Conservation (phyloP, 1,140 invertebrate species). For the Panagrolaimus sp. region DNA sequence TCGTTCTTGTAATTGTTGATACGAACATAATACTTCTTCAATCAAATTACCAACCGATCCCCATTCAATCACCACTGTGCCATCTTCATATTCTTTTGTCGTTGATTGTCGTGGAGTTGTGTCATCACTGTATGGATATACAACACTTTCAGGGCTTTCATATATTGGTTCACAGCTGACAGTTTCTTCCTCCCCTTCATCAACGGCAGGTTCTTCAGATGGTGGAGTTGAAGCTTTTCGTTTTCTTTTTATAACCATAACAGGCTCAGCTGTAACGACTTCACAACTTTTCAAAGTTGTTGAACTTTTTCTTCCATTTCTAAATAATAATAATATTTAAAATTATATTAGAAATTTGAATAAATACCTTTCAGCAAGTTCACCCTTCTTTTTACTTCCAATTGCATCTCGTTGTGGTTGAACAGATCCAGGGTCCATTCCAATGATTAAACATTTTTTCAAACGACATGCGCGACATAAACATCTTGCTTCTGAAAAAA, state of each 20-base stretch:
- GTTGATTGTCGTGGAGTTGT: background rate
- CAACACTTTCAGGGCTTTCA: no score
- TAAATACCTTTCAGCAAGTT: no score
- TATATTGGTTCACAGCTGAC: no score
- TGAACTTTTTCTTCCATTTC: no score
- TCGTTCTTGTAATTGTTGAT: slow-evolving; percentile 20
- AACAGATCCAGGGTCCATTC: slow-evolving; percentile 64
- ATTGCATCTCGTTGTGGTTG: slow-evolving; percentile 27
- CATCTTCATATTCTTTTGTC: background rate
- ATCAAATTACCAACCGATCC: slow-evolving; percentile 11
- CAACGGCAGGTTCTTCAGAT: no score
- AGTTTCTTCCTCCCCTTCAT: no score
- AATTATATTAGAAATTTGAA: no score
- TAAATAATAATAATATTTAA: no score
- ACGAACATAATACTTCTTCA: slow-evolving; percentile 16
- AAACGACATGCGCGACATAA: slow-evolving; percentile 58
- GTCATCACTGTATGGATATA: background rate
- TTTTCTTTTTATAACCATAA: no score
- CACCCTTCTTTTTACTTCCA: background rate
- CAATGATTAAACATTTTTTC: slow-evolving; percentile 63
- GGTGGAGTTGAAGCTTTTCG: no score
- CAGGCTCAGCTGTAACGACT: no score
- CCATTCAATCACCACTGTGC: background rate
- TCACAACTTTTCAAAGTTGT: no score
- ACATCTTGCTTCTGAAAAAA: background rate